Conservation (phyloP, 2,113 vertebrate genomes). For the Theristicus caerulescens region DNA sequence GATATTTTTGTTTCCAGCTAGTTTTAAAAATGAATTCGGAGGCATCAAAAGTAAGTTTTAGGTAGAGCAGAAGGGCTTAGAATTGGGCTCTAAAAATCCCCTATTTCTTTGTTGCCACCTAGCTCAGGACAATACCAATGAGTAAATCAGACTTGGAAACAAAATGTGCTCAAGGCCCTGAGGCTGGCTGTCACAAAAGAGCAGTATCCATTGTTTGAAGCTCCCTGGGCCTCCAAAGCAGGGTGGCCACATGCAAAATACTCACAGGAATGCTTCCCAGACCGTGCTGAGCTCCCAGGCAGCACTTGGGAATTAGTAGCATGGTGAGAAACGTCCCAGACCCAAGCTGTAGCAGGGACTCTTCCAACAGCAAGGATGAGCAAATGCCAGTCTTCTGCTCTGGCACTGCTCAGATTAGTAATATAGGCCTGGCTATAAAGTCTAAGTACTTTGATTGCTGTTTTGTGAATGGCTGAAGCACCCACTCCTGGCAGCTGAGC, state of each 20-base stretch:
- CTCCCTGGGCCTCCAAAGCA: not conserved
- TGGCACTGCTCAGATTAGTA: not conserved
- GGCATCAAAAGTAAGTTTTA: not conserved
- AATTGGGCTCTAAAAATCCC: not conserved
- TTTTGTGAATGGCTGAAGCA: not conserved
- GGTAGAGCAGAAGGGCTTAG: not conserved
- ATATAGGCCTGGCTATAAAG: not conserved
- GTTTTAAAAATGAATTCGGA: not conserved
- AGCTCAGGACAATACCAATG: not conserved
- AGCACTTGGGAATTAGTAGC: not conserved
- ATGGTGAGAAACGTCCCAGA: accelerated
- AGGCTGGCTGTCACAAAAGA: not conserved
- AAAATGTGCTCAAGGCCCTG: not conserved
- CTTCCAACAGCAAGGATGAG: not conserved
- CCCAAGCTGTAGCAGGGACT: not conserved
- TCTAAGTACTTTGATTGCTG: not conserved
- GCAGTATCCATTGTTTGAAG: not conserved
- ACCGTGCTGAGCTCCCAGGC: not conserved
- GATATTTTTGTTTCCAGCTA: not conserved
- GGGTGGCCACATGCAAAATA: not conserved
- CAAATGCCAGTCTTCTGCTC: not conserved
- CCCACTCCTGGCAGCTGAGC: not conserved
- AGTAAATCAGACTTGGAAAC: not conserved
- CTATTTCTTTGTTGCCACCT: not conserved
- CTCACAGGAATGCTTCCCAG: accelerated